Evolutionary conservation across 2,888 invertebrate genomes (phyloP).

Genomic region (Cheilosia grossa): DNA sequence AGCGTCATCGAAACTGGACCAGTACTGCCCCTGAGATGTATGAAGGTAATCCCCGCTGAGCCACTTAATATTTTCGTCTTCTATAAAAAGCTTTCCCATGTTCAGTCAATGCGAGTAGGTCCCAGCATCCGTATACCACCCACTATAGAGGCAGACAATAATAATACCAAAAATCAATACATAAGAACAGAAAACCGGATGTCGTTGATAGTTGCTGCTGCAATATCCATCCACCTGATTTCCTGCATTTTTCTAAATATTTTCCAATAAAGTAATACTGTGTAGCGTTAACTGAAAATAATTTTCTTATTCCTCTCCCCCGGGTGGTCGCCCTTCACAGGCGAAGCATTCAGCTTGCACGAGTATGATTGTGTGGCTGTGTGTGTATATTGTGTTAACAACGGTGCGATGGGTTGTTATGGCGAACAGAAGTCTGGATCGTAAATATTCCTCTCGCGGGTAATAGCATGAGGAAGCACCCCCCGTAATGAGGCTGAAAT

Average conservation of each 20-base stretch:
- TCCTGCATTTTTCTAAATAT: slow-evolving; percentile 29
- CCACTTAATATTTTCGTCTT: slow-evolving; percentile 8
- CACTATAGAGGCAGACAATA: not conserved
- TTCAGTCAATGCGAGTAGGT: slow-evolving; percentile 1
- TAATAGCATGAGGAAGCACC: not conserved
- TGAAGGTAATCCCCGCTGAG: too few relatives aligned
- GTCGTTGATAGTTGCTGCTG: slow-evolving; percentile 22
- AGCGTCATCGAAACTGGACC: too few relatives aligned
- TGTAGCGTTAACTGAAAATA: slow-evolving; percentile 31
- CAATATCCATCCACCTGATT: slow-evolving; percentile 30
- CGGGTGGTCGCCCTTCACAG: not conserved
- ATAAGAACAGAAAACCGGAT: slow-evolving; percentile 8
- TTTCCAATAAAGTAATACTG: slow-evolving; percentile 29
- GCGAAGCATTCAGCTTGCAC: not conserved
- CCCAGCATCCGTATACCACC: not conserved
- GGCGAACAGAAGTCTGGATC: slow-evolving; percentile 56
- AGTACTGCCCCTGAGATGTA: too few relatives aligned
- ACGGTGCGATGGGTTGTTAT: slow-evolving; percentile 60
- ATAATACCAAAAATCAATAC: slow-evolving; percentile 42
- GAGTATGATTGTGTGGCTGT: not conserved
- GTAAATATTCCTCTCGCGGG: slow-evolving; percentile 29
- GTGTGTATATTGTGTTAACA: slow-evolving; percentile 20
- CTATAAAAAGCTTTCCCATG: slow-evolving; percentile 21
- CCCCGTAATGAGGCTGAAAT: slow-evolving; percentile 52
- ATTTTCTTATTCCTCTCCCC: not conserved